phyloP scores from a whole-genome alignment of 2,888 invertebrate genomes.

The Schizotus pectinicornis region DNA sequence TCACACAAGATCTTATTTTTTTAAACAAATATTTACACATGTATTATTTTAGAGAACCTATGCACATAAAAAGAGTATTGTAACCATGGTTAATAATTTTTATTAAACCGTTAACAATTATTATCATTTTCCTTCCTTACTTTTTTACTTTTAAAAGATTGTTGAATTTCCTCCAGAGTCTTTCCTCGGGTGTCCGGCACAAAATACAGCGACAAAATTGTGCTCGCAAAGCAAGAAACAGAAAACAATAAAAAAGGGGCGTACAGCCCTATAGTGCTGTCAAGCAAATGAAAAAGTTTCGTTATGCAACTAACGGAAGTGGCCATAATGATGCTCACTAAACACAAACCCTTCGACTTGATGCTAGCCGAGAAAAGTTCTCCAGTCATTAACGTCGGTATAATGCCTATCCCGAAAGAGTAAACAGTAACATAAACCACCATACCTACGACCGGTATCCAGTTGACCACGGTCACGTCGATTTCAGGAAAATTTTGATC shows the following conservation, averaged over 20 bases:
- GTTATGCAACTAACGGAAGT: constrained; percentile 36
- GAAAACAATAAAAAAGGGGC: constrained; percentile 49
- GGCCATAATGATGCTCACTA: constrained; percentile 43
- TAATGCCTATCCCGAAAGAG: constrained; percentile 43
- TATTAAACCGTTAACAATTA: neutral
- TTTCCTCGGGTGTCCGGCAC: constrained; percentile 54
- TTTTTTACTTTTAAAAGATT: constrained; percentile 40
- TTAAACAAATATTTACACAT: too few relatives aligned
- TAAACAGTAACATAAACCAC: constrained; percentile 41
- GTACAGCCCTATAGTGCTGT: constrained; percentile 44
- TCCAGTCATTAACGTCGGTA: constrained; percentile 48
- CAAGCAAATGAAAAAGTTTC: constrained; percentile 47
- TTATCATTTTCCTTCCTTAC: neutral
- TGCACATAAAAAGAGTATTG: too few relatives aligned
- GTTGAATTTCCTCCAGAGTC: constrained; percentile 54
- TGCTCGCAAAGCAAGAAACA: constrained; percentile 38
- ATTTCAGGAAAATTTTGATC: constrained; percentile 31
- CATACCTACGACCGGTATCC: constrained; percentile 50
- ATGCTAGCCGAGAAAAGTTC: constrained; percentile 49
- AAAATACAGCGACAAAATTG: constrained; percentile 43
- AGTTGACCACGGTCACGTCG: constrained; percentile 38
- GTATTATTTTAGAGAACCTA: too few relatives aligned
- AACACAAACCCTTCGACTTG: constrained; percentile 45
- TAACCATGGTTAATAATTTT: neutral
- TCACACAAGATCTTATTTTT: too few relatives aligned